Evolutionary conservation across 2,888 invertebrate species (phyloP), one percentile per base, ranked within the genome.

Genomic region (Litoditis marina): DNA sequence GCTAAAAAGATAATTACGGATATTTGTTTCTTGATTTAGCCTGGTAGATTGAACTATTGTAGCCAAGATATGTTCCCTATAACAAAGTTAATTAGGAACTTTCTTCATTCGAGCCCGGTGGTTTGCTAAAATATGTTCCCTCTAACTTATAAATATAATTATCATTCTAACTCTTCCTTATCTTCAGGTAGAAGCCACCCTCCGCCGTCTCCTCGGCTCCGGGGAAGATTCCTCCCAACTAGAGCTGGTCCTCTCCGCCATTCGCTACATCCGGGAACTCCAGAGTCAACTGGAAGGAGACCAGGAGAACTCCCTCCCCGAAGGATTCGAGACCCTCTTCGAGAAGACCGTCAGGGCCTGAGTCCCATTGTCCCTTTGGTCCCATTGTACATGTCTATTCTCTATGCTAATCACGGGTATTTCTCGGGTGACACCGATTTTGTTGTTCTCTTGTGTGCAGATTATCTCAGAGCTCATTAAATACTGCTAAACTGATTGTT

Each of bases 251-350:
- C 54, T 71, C 16, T 65, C 71, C 46, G 66, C 71, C 39, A 73
- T 73, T 53, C 62, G 64, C n/a, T 71, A 73, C 51, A 73, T 73
- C 46, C 64, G 68, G 11, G 71, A 73, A 36, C 66, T 73, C 6
- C 71, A 73, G 50, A 67, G 66, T 1, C 68, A 65, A 28, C 50
- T 68, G 4, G 58, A 61, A 19, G 64, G 68, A 22, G 44, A 44
- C 5, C 44, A 44, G 49, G 71, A 71, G 27, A 71, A 71, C 56
- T 50, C 47, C 25, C 55, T 71, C 28, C 71, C 71, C 7, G 53
- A 58, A 11, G 71, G 71, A 0, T 71, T 78, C 27, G 73, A 71
- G 49, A 68, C 68, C 30, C 46, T 76, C 51, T 75, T 78, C 60
- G 78, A 77, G 46, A 69, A 72, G 44, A 65, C 69, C 25, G 71